These are phyloP conservation scores for Tipula unca DNA, from an alignment of 2,888 invertebrate genomes.

Conservation along the genomic window DNA sequence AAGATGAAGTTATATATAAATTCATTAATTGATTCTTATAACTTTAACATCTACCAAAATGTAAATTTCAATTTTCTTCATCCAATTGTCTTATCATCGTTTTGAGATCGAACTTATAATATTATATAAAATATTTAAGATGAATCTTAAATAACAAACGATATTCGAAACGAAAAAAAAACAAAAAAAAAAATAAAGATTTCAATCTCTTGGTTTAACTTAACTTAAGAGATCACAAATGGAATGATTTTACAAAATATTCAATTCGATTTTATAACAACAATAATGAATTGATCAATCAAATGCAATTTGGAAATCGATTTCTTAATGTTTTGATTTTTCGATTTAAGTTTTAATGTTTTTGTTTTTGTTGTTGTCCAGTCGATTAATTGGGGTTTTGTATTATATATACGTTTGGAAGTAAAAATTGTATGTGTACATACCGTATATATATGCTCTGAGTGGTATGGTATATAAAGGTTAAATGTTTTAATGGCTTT, in stretches of 20 bases:
- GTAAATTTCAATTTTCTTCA: background rate
- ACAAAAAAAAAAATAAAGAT: background rate
- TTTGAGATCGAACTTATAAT: background rate
- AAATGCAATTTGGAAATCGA: slow-evolving; percentile 14
- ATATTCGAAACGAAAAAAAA: background rate
- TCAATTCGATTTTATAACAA: background rate
- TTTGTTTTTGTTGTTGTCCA: background rate
- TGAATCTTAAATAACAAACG: slow-evolving; percentile 14
- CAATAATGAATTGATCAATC: slow-evolving; percentile 14
- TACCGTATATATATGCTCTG: background rate
- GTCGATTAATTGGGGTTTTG: background rate
- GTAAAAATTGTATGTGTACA: background rate
- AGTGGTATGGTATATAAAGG: background rate
- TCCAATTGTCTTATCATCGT: slow-evolving; percentile 14
- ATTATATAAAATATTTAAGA: slow-evolving; percentile 14
- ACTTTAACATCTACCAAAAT: slow-evolving; percentile 14
- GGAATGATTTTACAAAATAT: background rate
- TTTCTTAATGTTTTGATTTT: slow-evolving; percentile 14
- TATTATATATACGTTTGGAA: background rate
- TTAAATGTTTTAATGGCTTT: background rate
- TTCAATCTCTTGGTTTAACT: background rate
- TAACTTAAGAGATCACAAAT: background rate
- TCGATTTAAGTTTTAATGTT: background rate
- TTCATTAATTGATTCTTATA: slow-evolving; percentile 14
- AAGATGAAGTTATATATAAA: background rate